Percentiles rank a stretch among this genome's conserved stretches.
Evolutionary conservation across 2,797 vertebrate genomes (phyloP).

Genomic region (Amblyopsis hoosieri): DNA sequence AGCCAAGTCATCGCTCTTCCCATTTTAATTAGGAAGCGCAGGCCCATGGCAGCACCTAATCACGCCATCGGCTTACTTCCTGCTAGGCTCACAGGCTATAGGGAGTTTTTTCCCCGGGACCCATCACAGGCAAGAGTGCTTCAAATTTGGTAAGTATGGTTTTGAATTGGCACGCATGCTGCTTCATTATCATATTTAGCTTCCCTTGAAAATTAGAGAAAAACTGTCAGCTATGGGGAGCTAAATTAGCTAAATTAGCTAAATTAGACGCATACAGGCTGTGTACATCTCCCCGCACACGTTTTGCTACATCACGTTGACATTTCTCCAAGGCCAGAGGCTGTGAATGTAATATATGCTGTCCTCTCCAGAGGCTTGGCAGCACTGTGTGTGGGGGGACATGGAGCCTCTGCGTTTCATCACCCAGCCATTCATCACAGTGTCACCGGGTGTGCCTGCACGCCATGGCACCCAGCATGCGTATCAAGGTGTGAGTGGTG

Average conservation of each 20-base stretch:
- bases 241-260: slow-evolving; percentile 26
- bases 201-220: slow-evolving; percentile 45
- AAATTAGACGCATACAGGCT: slow-evolving; percentile 52
- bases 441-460: slow-evolving; percentile 54
- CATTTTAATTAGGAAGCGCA: slow-evolving; percentile 68
- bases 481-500: slow-evolving; percentile 69
- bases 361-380: slow-evolving; percentile 58
- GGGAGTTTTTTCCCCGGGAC: slow-evolving; percentile 13
- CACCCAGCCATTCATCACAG: slow-evolving; percentile 73
- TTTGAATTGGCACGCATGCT: slow-evolving; percentile 31
- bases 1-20: slow-evolving; percentile 69
- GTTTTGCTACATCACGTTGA: slow-evolving; percentile 60
- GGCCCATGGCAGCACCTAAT: slow-evolving; percentile 49
- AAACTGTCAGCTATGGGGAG: slow-evolving; percentile 56
- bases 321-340: slow-evolving; percentile 60
- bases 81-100: slow-evolving; percentile 44
- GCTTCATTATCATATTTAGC: slow-evolving; percentile 40
- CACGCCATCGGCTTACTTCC: slow-evolving; percentile 60
- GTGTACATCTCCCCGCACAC: slow-evolving; percentile 37
- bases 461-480: slow-evolving; percentile 60
- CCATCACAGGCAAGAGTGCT: slow-evolving; percentile 22
- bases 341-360: slow-evolving; percentile 59
- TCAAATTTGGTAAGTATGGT: slow-evolving; percentile 38
- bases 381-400: slow-evolving; percentile 41
- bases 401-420: slow-evolving; percentile 73